A percentile compares a stretch with the other conserved stretches of the same genome.
phyloP scores from a whole-genome alignment of 2,797 vertebrate species.

The Percopsis omiscomaycus region DNA sequence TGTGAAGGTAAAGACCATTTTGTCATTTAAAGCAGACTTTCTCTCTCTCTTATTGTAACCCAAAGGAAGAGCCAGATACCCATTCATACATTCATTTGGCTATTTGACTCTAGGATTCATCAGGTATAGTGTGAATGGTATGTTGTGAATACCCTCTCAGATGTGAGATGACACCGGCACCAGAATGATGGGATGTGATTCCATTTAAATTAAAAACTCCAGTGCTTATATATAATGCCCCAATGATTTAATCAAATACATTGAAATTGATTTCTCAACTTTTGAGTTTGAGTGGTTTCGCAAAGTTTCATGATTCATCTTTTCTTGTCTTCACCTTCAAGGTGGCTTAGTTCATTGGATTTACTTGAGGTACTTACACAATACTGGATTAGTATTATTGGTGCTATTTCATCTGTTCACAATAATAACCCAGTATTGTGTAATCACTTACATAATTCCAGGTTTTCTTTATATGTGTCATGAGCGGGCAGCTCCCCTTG shows the following conservation, averaged over 20 bases:
- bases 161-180: slow-evolving; percentile 21
- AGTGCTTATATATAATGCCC: slow-evolving; percentile 22
- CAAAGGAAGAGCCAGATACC: background rate
- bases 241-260: slow-evolving; percentile 38
- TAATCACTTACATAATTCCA: too few relatives aligned
- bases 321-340: too few relatives aligned
- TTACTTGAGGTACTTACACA: too few relatives aligned
- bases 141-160: slow-evolving; percentile 36
- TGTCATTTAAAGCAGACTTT: background rate
- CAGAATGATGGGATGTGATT: slow-evolving; percentile 18
- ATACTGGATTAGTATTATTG: too few relatives aligned
- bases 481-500: too few relatives aligned
- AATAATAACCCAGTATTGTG: too few relatives aligned
- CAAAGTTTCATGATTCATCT: background rate
- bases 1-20: background rate
- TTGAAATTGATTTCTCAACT: slow-evolving; percentile 42
- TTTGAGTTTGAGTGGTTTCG: slow-evolving; percentile 20
- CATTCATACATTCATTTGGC: slow-evolving; percentile 31
- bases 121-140: background rate
- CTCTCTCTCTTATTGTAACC: slow-evolving; percentile 12
- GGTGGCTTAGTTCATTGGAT: too few relatives aligned
- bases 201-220: slow-evolving; percentile 45
- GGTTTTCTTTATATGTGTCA: too few relatives aligned
- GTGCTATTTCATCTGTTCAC: too few relatives aligned
- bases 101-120: slow-evolving; percentile 15